Conservation (phyloP, 2,888 invertebrate species). For the Pinctada fucata region DNA sequence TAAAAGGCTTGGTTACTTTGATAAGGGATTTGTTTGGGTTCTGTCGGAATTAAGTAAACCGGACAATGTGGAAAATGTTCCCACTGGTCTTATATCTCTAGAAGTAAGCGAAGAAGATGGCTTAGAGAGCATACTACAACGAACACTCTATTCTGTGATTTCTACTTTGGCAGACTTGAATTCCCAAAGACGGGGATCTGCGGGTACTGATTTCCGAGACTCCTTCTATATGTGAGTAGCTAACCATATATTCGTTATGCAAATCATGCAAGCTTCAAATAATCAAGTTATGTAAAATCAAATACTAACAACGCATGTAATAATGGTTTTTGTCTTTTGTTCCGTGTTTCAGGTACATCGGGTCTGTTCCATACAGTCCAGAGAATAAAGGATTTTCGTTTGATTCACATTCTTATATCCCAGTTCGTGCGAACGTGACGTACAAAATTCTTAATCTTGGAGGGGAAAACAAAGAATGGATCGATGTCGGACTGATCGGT, state of each 20-base stretch:
- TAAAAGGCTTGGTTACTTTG: constrained; percentile 53
- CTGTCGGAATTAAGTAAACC: constrained; percentile 56
- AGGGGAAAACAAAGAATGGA: constrained; percentile 50
- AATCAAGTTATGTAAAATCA: too few species aligned
- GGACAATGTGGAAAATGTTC: constrained; percentile 18
- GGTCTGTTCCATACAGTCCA: not conserved
- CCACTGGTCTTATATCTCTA: not conserved
- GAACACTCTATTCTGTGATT: not conserved
- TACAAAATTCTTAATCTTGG: constrained; percentile 59
- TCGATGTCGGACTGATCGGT: constrained; percentile 60
- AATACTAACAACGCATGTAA: too few species aligned
- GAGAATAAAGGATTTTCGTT: constrained; percentile 34
- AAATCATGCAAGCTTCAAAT: too few species aligned
- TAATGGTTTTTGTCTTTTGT: too few species aligned
- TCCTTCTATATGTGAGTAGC: constrained; percentile 13
- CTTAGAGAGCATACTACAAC: not conserved
- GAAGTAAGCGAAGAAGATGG: not conserved
- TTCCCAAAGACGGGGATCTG: not conserved
- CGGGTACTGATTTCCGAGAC: constrained; percentile 2
- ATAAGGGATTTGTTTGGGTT: constrained; percentile 71
- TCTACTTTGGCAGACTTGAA: not conserved
- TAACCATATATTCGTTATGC: not conserved
- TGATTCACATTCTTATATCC: constrained; percentile 25
- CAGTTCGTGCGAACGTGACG: constrained; percentile 32
- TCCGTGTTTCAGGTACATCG: too few species aligned